A percentile compares a stretch with the other conserved stretches of the same genome.
phyloP scores from a whole-genome alignment of 2,888 invertebrate species.

The Zonitis immaculata region DNA sequence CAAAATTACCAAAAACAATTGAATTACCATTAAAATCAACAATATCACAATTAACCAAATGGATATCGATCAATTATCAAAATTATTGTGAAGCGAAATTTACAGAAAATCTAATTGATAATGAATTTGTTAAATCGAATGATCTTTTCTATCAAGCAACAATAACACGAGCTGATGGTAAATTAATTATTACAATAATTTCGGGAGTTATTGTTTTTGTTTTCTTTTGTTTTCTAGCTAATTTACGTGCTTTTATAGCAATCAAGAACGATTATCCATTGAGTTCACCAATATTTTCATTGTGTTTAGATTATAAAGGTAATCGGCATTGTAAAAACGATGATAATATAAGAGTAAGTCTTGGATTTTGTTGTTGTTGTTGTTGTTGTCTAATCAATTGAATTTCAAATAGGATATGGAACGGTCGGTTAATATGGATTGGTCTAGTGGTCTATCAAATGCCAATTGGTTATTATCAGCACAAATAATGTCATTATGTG shows the following conservation, averaged over 20 bases:
- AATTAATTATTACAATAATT: too few relatives aligned
- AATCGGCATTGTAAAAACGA: slow-evolving; percentile 61
- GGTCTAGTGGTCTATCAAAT: slow-evolving; percentile 43
- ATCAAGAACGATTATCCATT: slow-evolving; percentile 81
- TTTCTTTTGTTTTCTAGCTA: slow-evolving; percentile 54
- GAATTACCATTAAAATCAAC: slow-evolving; percentile 50
- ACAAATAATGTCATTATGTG: slow-evolving; percentile 75
- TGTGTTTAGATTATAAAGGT: slow-evolving; percentile 71
- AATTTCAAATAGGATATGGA: slow-evolving; percentile 52
- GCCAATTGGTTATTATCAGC: slow-evolving; percentile 59
- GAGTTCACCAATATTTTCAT: slow-evolving; percentile 70
- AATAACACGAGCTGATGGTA: slow-evolving; percentile 71
- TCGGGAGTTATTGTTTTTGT: not conserved
- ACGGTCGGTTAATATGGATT: slow-evolving; percentile 56
- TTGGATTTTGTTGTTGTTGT: too few relatives aligned
- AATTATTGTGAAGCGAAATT: slow-evolving; percentile 58
- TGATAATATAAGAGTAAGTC: slow-evolving; percentile 64
- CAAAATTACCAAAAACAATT: slow-evolving; percentile 37
- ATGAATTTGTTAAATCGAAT: slow-evolving; percentile 56
- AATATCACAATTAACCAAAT: slow-evolving; percentile 63
- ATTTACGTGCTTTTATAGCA: slow-evolving; percentile 70
- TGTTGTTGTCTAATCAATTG: too few relatives aligned
- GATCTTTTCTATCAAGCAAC: slow-evolving; percentile 75
- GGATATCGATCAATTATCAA: slow-evolving; percentile 65
- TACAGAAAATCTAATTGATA: slow-evolving; percentile 53